A percentile compares a stretch with the other conserved stretches of the same genome.
phyloP scores from a whole-genome alignment of 2,113 vertebrate genomes.

The Dryoscopus gambensis region DNA sequence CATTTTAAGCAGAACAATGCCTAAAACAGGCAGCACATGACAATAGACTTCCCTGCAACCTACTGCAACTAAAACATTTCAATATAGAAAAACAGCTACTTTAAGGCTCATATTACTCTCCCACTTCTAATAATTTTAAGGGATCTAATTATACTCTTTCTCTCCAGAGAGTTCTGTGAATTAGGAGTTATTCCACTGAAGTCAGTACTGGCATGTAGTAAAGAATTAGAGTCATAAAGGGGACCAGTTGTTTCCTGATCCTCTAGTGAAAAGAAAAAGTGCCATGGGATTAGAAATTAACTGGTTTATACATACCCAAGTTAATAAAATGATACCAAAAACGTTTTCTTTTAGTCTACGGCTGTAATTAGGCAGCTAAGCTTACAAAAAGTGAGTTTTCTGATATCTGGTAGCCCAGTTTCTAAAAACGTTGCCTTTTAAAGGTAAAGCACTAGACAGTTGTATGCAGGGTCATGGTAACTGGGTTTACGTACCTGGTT shows the following conservation, averaged over 20 bases:
- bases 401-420: background rate
- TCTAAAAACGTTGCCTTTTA: background rate
- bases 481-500: background rate
- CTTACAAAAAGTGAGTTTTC: background rate
- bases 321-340: background rate
- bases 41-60: background rate
- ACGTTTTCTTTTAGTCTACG: background rate
- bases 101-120: background rate
- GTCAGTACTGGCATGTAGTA: background rate
- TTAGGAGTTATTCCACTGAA: background rate
- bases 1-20: background rate
- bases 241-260: background rate
- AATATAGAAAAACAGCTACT: background rate
- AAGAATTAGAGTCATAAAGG: background rate
- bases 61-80: background rate
- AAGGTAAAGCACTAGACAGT: background rate
- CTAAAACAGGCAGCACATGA: background rate
- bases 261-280: background rate
- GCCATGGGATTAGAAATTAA: background rate
- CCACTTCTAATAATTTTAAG: background rate
- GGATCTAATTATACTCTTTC: background rate
- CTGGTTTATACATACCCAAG: background rate
- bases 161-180: background rate
- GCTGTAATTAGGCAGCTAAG: background rate
- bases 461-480: background rate